Base-by-base conservation (phyloP, 1,140 invertebrate genomes). In the Cataglyphis hispanica region DNA sequence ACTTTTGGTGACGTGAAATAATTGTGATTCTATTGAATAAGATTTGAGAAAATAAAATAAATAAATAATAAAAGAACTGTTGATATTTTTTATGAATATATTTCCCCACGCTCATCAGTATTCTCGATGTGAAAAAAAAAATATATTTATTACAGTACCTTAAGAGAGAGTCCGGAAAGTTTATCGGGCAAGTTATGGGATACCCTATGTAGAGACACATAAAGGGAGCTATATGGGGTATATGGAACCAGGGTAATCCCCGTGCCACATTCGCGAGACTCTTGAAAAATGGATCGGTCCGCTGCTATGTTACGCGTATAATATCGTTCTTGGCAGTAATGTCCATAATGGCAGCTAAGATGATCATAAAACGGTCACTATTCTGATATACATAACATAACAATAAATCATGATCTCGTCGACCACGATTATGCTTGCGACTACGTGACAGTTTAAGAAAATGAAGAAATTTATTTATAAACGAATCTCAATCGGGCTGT, bases 341-440 rank as follows among this genome's bases (percentile, higher is more conserved):
- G 60, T 56, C 8, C 27, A 37, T 70, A 70, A 81, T 53, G 56
- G 64, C 34, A 74, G n/a, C 43, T 81, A 77, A 89, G 76, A 46
- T 10, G 77, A 75, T 46, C 87, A 61, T 87, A 86, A 90, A 86
- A 87, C 74, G 77, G 58, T 78, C 64, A 85, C 56, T 64, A 37
- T 22, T 19, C 46, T 40, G 58, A 40, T n/a, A n/a, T n/a, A n/a
- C n/a, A n/a, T 22, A 66, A 61, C 46, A 75, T 88, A 80, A 85
- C 77, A 63, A 43, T 80, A 88, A 85, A 89, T 88, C 67, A 75
- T 46, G 13, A 25, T 85, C 11, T 31, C 60, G 61, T 76, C 69
- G 56, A 2, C n/a, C n/a, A 27, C 46, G 43, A 69, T 75, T 67
- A 63, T 27, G 25, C 50, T 87, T 31, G 13, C 50, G 8, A 19